phyloP scores from a whole-genome alignment of 2,888 invertebrate species.

The Caprella mutica region DNA sequence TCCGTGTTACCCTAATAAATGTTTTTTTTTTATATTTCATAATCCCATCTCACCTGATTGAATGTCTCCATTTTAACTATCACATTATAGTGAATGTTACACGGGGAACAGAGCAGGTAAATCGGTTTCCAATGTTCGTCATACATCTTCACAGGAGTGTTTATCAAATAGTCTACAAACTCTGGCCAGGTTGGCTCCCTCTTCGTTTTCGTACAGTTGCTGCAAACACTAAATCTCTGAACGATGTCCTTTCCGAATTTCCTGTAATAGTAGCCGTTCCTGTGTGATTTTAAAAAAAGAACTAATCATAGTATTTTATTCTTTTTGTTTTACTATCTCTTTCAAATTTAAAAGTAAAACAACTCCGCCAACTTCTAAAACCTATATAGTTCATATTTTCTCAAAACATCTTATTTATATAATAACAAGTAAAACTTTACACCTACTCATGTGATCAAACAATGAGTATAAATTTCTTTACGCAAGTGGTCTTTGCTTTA shows the following conservation, averaged over 20 bases:
- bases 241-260: constrained; percentile 27
- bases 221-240: too few species aligned
- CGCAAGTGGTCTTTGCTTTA: too few species aligned
- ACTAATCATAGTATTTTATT: neutral
- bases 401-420: too few species aligned
- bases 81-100: constrained; percentile 41
- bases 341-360: too few species aligned
- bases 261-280: constrained; percentile 29
- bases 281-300: neutral
- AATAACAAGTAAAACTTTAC: too few species aligned
- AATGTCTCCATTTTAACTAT: constrained; percentile 41
- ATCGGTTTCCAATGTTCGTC: constrained; percentile 43
- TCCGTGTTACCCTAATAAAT: too few species aligned
- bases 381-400: too few species aligned
- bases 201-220: too few species aligned
- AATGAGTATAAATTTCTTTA: too few species aligned
- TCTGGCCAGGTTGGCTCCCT: constrained; percentile 28
- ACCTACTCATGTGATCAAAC: too few species aligned
- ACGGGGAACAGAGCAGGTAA: constrained; percentile 41
- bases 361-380: too few species aligned
- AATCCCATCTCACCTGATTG: constrained; percentile 37
- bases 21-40: too few species aligned
- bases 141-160: constrained; percentile 22
- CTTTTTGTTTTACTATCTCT: neutral
- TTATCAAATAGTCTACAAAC: constrained; percentile 22